Evolutionary conservation across 2,797 vertebrate genomes (phyloP).

Genomic region (Syngnathus acus): DNA sequence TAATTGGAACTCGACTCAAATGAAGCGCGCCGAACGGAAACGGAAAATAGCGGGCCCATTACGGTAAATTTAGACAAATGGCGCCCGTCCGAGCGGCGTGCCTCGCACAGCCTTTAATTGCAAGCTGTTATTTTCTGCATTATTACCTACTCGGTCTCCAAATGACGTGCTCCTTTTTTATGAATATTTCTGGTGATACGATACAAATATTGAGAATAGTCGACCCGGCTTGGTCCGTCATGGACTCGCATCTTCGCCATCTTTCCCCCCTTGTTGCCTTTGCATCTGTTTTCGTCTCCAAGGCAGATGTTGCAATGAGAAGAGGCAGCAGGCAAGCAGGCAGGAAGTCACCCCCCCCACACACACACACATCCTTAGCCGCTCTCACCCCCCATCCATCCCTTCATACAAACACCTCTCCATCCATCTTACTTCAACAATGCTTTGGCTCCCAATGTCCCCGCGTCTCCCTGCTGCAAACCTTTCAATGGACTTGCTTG

Average conservation of each 20-base stretch:
- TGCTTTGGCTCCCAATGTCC: slow-evolving; percentile 9
- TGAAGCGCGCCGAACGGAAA: slow-evolving; percentile 31
- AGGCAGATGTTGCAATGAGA: slow-evolving; percentile 62
- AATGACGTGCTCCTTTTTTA: background rate
- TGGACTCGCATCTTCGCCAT: background rate
- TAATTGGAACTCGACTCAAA: slow-evolving; percentile 53
- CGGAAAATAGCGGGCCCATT: slow-evolving; percentile 28
- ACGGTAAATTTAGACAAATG: slow-evolving; percentile 17
- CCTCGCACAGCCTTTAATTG: slow-evolving; percentile 23
- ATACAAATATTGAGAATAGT: background rate
- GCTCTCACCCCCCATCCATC: background rate
- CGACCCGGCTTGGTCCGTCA: slow-evolving; percentile 3
- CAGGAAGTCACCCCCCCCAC: background rate
- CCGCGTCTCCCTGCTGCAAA: slow-evolving; percentile 29
- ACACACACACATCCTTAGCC: background rate
- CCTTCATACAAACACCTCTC: slow-evolving; percentile 41
- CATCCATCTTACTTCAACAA: slow-evolving; percentile 37
- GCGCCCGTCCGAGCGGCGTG: background rate
- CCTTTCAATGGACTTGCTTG: slow-evolving; percentile 42
- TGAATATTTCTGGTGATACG: background rate
- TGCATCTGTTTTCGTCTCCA: slow-evolving; percentile 62
- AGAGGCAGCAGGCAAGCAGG: slow-evolving; percentile 59
- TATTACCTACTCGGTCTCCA: slow-evolving; percentile 34
- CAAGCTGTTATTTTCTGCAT: slow-evolving; percentile 49
- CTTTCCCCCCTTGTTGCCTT: slow-evolving; percentile 35